phyloP scores from a whole-genome alignment of 1,140 invertebrate genomes.

The Dolichoris vasculosae region DNA sequence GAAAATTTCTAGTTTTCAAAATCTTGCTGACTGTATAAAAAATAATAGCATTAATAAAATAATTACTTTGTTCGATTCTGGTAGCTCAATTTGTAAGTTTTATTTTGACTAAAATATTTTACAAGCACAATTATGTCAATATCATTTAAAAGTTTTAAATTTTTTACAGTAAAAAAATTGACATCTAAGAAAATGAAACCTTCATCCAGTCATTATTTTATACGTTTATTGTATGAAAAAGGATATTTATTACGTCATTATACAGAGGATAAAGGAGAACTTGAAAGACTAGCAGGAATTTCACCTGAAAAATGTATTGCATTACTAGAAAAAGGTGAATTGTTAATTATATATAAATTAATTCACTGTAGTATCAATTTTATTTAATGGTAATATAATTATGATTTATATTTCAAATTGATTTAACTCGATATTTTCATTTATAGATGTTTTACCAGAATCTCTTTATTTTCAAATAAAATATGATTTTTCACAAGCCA shows the following conservation, averaged over 20 bases:
- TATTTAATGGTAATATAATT: background rate
- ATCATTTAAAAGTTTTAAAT: background rate
- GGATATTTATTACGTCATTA: constrained; percentile 23
- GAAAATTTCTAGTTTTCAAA: constrained; percentile 31
- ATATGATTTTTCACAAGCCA: constrained; percentile 10
- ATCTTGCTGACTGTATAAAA: constrained; percentile 34
- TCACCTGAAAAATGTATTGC: constrained; percentile 26
- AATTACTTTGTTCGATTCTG: constrained; percentile 25
- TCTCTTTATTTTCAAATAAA: constrained; percentile 23
- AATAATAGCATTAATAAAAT: constrained; percentile 19
- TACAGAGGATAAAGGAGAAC: constrained; percentile 27
- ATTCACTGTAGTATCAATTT: background rate
- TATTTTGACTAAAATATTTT: background rate
- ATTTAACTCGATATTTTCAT: background rate
- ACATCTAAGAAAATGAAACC: constrained; percentile 1
- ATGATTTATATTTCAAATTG: background rate
- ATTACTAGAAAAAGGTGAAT: constrained; percentile 6
- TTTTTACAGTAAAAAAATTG: background rate
- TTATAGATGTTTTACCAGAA: constrained; percentile 17
- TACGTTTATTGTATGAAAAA: constrained; percentile 27
- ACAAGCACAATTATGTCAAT: background rate
- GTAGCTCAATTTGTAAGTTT: constrained; percentile 28
- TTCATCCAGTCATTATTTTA: constrained; percentile 33
- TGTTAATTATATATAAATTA: background rate
- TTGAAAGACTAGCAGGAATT: constrained; percentile 10